Evolutionary conservation across 2,797 vertebrate genomes (phyloP), one percentile per base, ranked within the genome.

Genomic region (Otus scops): DNA sequence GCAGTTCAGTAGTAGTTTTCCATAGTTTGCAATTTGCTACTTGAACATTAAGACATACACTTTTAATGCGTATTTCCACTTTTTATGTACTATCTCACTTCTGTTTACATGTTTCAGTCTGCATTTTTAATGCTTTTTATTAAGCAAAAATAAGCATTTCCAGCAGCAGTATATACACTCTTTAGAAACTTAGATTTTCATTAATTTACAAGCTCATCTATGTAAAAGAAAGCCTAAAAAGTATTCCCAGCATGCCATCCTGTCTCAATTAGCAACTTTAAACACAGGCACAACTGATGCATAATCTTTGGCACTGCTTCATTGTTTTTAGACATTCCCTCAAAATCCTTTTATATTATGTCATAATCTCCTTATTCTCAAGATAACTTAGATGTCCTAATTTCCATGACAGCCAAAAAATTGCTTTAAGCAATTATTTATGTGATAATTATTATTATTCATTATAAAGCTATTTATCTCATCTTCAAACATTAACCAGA

Each of bases 401-500:
- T 93, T 96, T 93, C 90, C 75, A 48, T 76, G 80, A 64, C 80
- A 96, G 80, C 28, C 11, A 83, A 95, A 97, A 96, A 95, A 85
- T 78, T 91, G 39, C 67, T 88, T 84, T 94, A 94, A 93, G 67
- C 39, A 95, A 92, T 96, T 94, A 95, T 92, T 94, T 92, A 89
- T 93, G 71, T 92, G 67, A 88, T 89, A 78, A 91, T 86, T 92
- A 93, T 92, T 95, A 90, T 88, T 82, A 82, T 92, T 95, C 77
- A 80, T 92, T 97, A 84, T 75, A 77, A 93, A 92, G 54, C 82
- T 94, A 93, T 94, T 97, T 94, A 91, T 92, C 69, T 95, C 43
- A 38, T 75, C 77, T 92, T 96, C 86, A 93, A 91, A 89, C 83
- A 88, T 91, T 94, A 97, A 96, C 73, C 51, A 89, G 54, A 93